Base-by-base conservation (phyloP, 2,797 vertebrate genomes). In the Aulostomus chinensis region DNA sequence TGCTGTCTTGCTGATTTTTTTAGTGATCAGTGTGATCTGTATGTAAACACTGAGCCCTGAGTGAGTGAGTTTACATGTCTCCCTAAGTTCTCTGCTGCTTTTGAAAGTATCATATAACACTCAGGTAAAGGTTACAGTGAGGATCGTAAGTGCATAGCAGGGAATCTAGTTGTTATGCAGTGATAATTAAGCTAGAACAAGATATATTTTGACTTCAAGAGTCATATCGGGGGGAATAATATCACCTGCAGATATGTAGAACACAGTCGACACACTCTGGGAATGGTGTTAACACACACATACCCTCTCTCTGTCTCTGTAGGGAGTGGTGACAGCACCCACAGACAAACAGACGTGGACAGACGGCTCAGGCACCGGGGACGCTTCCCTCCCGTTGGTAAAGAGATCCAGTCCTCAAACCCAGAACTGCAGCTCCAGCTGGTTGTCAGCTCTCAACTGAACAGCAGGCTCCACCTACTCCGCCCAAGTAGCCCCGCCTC, bases 321-420 rank as follows among this genome's bases (percentile, higher is more conserved):
- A 88, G 86, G 82, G 74, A 84, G 84, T 74, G 78, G 62, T 78
- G 68, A 73, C 65, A 70, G 48, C 58, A 61, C 64, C 69, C 54
- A 42, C 41, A 53, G 55, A 75, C 73, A 46, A 31, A 68, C 60
- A n/a, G 53, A 82, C 64, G 51, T 62, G 68, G 76, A 73, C 66
- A 66, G 51, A 70, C 54, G 28, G 61, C 12, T 9, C 58, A 50
- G 61, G 37, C 72, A 57, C 37, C 55, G 13, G 17, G 62, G 64
- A 55, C 39, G 7, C 48, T 60, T 70, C 49, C 56, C 58, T 73
- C 65, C 54, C 32, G 21, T 42, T 24, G 58, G 34, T 31, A 58
- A 50, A 73, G 45, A 72, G 46, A 78, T 81, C 72, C 58, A 62
- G 64, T 57, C 52, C 48, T 52, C 43, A 35, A 50, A 56, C 40